A percentile compares a stretch with the other conserved stretches of the same genome.
Conservation (phyloP, 1,140 invertebrate species). For the Lasioglossum albipes region DNA sequence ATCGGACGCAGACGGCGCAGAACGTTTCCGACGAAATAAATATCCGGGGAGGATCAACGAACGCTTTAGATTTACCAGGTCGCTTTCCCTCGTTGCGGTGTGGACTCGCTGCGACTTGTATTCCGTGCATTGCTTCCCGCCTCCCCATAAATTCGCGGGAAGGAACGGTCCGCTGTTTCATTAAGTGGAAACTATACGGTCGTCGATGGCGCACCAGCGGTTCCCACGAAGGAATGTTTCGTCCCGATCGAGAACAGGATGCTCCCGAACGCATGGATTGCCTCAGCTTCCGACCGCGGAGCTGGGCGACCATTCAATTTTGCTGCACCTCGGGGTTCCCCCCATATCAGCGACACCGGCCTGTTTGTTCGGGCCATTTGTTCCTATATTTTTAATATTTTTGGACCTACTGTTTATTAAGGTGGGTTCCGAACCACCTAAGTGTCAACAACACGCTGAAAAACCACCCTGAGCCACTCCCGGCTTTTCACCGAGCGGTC, state of each 20-base stretch:
- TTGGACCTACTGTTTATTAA: too few relatives aligned
- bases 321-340: too few relatives aligned
- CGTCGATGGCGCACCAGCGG: slow-evolving; percentile 5
- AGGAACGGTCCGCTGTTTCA: slow-evolving; percentile 15
- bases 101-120: neutral
- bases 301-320: neutral
- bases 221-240: too few relatives aligned
- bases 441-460: too few relatives aligned
- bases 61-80: neutral
- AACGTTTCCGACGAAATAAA: neutral
- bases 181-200: slow-evolving; percentile 1
- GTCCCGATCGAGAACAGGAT: too few relatives aligned
- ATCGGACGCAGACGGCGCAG: neutral
- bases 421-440: too few relatives aligned
- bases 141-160: neutral
- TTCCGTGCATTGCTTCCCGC: neutral
- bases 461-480: too few relatives aligned
- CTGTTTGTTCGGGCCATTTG: too few relatives aligned
- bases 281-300: slow-evolving; percentile 7
- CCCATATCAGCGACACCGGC: too few relatives aligned
- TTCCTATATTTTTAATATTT: too few relatives aligned
- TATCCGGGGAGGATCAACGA: neutral
- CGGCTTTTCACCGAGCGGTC: too few relatives aligned
- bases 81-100: neutral
- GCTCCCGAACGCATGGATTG: slow-evolving; percentile 26